Base-by-base conservation (phyloP, 1,140 invertebrate genomes). In the Calosoma granatense region DNA sequence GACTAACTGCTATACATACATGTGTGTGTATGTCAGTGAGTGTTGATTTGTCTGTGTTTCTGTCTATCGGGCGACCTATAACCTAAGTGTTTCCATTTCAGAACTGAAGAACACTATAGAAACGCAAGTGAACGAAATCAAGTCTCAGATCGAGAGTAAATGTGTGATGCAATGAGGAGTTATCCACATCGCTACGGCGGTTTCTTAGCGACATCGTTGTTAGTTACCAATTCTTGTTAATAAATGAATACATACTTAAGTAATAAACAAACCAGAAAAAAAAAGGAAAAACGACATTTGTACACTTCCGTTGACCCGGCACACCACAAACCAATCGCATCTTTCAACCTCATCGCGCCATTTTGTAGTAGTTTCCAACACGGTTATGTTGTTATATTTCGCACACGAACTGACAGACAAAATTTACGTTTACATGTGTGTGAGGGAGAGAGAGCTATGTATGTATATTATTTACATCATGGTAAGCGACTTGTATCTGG, bases 101-200 rank as follows among this genome's bases (percentile, higher is more conserved):
- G 91, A 92, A 80, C 75, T 94, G 79, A 94, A 93, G 81, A 93
- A 94, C 77, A 87, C 90, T 72, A 86, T 94, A 81, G 90, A 94
- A 78, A 90, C 88, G 70, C 90, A 93, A 83, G 90, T 94, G 74
- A 94, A 87, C 77, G 91, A 94, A 80, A 79, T 94, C 72, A 94
- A 93, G 79, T 84, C 89, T 68, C 89, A 92, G 78, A 89, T 94
- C 73, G 92, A 94, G 81, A 91, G 87, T 78, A 92, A 90, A 79
- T 94, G 90, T 79, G 87, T 84, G 70, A 83, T 91, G 78, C 90
- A 92, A 87, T 92, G 82, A 86, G 61, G 61, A 60, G 64, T 66
- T 61, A 62, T 64, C 64, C 56, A 63, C 67, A 64, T 47, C 17
- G 30, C 54, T 15, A 30, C 54, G 30, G 54, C 39, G 23, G 36